Percentiles rank a stretch among this genome's conserved stretches.
Conservation (phyloP, 2,797 vertebrate genomes). For the Spinus olivaceus region DNA sequence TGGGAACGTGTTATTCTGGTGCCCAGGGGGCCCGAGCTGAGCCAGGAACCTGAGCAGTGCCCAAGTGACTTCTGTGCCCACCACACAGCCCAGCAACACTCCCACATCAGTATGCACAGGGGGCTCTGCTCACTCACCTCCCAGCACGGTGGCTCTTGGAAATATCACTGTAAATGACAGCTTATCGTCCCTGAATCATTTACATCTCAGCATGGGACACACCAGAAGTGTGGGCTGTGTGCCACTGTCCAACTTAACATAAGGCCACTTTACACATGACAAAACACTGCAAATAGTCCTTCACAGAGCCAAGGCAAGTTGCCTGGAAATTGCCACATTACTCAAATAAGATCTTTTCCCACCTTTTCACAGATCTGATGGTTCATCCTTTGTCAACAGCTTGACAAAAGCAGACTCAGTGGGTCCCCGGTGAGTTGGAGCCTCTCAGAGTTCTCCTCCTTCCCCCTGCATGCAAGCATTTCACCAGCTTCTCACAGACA, state of each 20-base stretch:
- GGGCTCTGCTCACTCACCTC: conserved; percentile 12
- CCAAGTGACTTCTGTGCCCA: background rate
- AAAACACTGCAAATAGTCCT: background rate
- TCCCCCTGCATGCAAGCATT: background rate
- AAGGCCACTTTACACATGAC: conserved; percentile 35
- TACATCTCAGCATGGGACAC: conserved; percentile 35
- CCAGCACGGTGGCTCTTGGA: background rate
- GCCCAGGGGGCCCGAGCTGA: background rate
- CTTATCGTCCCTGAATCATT: conserved; percentile 10
- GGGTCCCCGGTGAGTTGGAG: background rate
- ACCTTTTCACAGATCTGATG: background rate
- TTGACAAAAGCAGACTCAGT: background rate
- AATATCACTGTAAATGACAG: conserved; percentile 15
- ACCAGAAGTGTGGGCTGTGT: background rate
- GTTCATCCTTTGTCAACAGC: background rate
- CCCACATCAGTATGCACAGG: background rate
- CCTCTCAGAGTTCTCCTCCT: background rate
- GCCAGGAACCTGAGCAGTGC: background rate
- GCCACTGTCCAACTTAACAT: conserved; percentile 10
- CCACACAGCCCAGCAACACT: background rate
- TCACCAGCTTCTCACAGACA: background rate
- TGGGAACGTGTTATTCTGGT: background rate
- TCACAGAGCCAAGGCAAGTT: background rate
- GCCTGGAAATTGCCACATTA: background rate
- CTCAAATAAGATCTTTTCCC: background rate